Evolutionary conservation across 2,888 invertebrate species (phyloP).

Genomic region (Tipula unca): DNA sequence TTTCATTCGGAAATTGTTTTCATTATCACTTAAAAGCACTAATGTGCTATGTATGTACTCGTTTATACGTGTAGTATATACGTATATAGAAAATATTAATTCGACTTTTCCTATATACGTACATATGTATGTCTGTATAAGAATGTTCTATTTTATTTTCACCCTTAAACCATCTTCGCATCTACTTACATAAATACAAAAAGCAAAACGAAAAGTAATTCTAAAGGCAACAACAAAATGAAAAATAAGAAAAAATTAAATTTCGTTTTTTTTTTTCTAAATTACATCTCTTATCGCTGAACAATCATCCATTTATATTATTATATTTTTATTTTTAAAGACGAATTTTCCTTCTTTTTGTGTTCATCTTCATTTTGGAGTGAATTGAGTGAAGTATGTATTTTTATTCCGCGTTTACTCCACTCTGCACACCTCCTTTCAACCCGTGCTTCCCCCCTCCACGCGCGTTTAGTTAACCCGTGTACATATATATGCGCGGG

Average conservation of each 20-base stretch:
- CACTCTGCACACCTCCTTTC: background rate
- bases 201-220: background rate
- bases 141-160: background rate
- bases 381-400: background rate
- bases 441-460: background rate
- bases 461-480: background rate
- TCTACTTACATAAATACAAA: background rate
- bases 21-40: background rate
- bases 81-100: background rate
- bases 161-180: background rate
- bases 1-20: background rate
- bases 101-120: background rate
- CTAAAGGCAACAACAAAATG: background rate
- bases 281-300: constrained; percentile 14
- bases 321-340: background rate
- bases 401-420: background rate
- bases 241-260: background rate
- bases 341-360: background rate
- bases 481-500: background rate
- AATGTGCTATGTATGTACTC: background rate
- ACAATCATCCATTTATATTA: constrained; percentile 8
- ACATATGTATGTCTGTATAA: background rate
- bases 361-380: background rate
- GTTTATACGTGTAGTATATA: background rate
- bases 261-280: background rate